Evolutionary conservation across 2,113 vertebrate genomes (phyloP), one percentile per base, ranked within the genome.

Genomic region (Tyto alba): DNA sequence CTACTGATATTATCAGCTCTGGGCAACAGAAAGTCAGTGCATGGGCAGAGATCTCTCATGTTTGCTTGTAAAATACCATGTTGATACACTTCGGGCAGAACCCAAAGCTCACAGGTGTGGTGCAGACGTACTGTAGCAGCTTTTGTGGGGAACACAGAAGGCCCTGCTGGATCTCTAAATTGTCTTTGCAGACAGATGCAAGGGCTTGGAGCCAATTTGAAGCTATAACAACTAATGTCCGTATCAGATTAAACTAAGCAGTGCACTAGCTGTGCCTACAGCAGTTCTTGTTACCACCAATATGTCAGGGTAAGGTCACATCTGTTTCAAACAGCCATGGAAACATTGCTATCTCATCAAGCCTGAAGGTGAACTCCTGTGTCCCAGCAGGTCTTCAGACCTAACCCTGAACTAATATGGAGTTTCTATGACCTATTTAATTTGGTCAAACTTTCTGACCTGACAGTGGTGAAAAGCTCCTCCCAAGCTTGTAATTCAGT

Each of bases 381-480:
- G 68, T 19, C 53, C 52, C 93, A 95, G 91, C 84, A 95, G 63
- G 78, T 40, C 74, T 60, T 66, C 75, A 83, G 59, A 55, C 59
- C 41, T 19, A 50, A 23, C 8, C 38, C 11, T 7, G 7, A 57
- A 3, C 8, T 71, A 11, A 34, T 6, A 36, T 0, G 25, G 38
- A 43, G 59, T 63, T 73, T 71, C 63, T 41, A 27, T 9, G n/a
- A 59, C 41, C 47, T 59, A n/a, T 73, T 53, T 16, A 41, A 79
- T 62, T 76, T n/a, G 32, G n/a, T 48, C 47, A 76, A 4, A 68
- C 50, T 64, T 85, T 73, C 57, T 76, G 32, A 88, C 25, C 36
- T 68, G n/a, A 50, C 15, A 36, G 77, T 8, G 11, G 38, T 16
- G 60, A 63, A 47, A 79, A 85, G 36, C 60, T 81, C n/a, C 56